Base-by-base conservation (phyloP, 2,888 invertebrate genomes). In the Scaptomyza parva region DNA sequence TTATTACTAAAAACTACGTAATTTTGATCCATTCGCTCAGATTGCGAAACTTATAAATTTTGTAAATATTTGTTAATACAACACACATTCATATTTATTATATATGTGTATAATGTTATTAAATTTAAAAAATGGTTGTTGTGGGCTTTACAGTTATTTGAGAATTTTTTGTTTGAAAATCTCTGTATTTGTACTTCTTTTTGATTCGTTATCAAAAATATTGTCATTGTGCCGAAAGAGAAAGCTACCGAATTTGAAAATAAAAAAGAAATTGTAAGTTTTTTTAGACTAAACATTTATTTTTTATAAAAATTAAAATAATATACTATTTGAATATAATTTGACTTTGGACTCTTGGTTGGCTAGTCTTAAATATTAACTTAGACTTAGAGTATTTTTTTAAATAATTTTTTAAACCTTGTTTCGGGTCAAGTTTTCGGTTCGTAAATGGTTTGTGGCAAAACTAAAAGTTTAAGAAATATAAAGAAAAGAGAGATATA, bases 11-110 rank as follows among this genome's bases (percentile, higher is more conserved):
- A 57, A 59, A 59, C 54, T 78, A 64, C 35, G 37, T 58, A 66
- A 82, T 87, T 86, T 86, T 88, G 88, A 86, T 86, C 75, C 76
- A 50, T 70, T 87, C 62, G 88, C 86, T 86, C 80, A 72, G 81
- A 76, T 72, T 48, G 74, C 68, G 55, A 8, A 48, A n/a, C 48
- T 48, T 58, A 28, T 51, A 30, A 12, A 35, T 35, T 54, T 71
- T 55, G 47, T 72, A 58, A 62, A 68, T 59, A 63, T 61, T 60
- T 52, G 7, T 50, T 72, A 48, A 22, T 69, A 67, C 54, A 58
- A 41, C 41, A 33, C 35, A 33, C 43, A 53, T 45, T 14, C 1
- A 35, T 41, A 2, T 30, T 12, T 35, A 17, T 54, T 2, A 37
- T 37, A 2, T 33, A 17, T 37, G 24, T 6, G 40, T 51, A 47